phyloP scores from a whole-genome alignment of 2,113 vertebrate species.

The Megalops atlanticus region DNA sequence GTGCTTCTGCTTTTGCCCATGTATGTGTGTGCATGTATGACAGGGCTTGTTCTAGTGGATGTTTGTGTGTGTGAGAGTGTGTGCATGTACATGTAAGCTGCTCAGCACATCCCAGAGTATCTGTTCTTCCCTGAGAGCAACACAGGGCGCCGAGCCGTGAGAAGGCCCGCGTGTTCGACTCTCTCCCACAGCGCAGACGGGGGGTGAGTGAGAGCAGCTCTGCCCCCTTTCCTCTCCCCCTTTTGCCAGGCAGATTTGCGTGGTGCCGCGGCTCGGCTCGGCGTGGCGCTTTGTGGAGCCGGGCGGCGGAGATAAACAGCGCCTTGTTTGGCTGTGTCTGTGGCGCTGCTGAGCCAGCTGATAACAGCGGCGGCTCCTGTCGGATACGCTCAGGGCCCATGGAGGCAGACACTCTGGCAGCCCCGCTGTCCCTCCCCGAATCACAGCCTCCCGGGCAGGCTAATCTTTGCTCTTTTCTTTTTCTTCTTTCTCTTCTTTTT shows the following conservation, averaged over 20 bases:
- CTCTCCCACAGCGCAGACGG: constrained; percentile 45
- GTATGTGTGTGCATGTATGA: neutral
- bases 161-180: constrained; percentile 68
- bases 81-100: too few species aligned
- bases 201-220: neutral
- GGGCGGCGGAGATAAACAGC: constrained; percentile 83
- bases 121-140: too few species aligned
- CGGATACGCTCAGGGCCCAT: constrained; percentile 77
- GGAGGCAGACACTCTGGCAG: constrained; percentile 87
- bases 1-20: neutral
- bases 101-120: too few species aligned
- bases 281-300: constrained; percentile 64
- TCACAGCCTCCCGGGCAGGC: constrained; percentile 59
- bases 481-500: constrained; percentile 60
- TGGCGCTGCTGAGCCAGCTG: constrained; percentile 79
- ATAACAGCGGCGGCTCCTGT: constrained; percentile 78
- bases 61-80: neutral
- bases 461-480: constrained; percentile 70
- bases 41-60: too few species aligned
- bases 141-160: constrained; percentile 46
- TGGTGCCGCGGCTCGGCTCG: constrained; percentile 66
- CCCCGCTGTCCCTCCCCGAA: constrained; percentile 46
- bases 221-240: constrained; percentile 76
- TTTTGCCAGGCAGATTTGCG: constrained; percentile 79
- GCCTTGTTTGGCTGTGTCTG: constrained; percentile 82